Evolutionary conservation across 2,113 vertebrate species (phyloP).

Genomic region (pig (Sus scrofa)): T2T-Sscrofa CM000826.6:80391001-80391500

Average conservation of each 20-base stretch:
- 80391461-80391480: slow-evolving; percentile 69
- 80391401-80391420: slow-evolving; percentile 68
- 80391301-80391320: slow-evolving; percentile 73
- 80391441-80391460: slow-evolving; percentile 65
- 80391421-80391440: slow-evolving; percentile 67
- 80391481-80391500: slow-evolving; percentile 66
- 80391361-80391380: slow-evolving; percentile 55
- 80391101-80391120: slow-evolving; percentile 68
- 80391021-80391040: neutral
- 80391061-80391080: slow-evolving; percentile 56
- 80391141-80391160: slow-evolving; percentile 23
- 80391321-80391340: slow-evolving; percentile 61
- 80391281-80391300: slow-evolving; percentile 73
- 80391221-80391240: slow-evolving; percentile 74
- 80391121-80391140: slow-evolving; percentile 69
- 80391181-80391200: slow-evolving; percentile 53
- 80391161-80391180: slow-evolving; percentile 62
- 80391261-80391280: slow-evolving; percentile 76
- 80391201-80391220: slow-evolving; percentile 66
- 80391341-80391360: slow-evolving; percentile 71
- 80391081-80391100: slow-evolving; percentile 65
- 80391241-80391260: slow-evolving; percentile 73
- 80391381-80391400: slow-evolving; percentile 44
- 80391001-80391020: slow-evolving; percentile 15
- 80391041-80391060: neutral